Conservation (phyloP, 1,140 invertebrate genomes). For the Drosophila eugracilis region DNA sequence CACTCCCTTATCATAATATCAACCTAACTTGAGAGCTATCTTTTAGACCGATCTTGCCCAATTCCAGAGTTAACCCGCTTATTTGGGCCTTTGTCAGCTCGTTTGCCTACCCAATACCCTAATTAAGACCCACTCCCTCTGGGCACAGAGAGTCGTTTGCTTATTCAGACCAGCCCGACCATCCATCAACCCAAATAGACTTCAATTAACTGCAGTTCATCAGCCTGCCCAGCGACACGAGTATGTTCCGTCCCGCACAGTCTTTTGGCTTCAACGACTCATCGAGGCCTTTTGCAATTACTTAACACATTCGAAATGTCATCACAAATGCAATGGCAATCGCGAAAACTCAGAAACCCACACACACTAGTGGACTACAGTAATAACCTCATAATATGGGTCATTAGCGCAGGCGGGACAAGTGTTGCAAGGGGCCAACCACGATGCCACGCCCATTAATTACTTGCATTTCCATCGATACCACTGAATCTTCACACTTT, state of each 20-base stretch:
- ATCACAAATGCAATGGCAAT: conserved; percentile 46
- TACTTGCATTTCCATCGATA: conserved; percentile 55
- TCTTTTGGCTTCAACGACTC: conserved; percentile 27
- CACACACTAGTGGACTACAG: conserved; percentile 4
- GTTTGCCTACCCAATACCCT: conserved; percentile 17
- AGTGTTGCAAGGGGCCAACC: conserved; percentile 32
- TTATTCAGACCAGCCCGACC: conserved; percentile 3
- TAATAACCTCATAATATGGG: conserved; percentile 57
- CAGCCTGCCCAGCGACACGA: conserved; percentile 4
- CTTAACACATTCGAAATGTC: conserved; percentile 39
- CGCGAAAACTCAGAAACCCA: not conserved
- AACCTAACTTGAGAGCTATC: not conserved
- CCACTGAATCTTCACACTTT: conserved; percentile 50
- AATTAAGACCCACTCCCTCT: conserved; percentile 33
- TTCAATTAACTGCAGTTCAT: conserved; percentile 44
- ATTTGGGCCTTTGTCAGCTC: conserved; percentile 1
- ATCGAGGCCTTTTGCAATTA: conserved; percentile 54
- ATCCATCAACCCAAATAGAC: conserved; percentile 50
- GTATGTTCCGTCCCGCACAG: conserved; percentile 2
- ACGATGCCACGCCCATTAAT: conserved; percentile 58
- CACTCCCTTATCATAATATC: not conserved
- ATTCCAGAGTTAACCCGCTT: conserved; percentile 10
- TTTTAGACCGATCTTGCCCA: conserved; percentile 10
- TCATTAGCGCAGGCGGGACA: conserved; percentile 57
- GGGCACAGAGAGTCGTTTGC: conserved; percentile 12